Percentiles rank a stretch among this genome's conserved stretches.
Conservation (phyloP, 2,113 vertebrate genomes). For the Genyomyrus donnyi region DNA sequence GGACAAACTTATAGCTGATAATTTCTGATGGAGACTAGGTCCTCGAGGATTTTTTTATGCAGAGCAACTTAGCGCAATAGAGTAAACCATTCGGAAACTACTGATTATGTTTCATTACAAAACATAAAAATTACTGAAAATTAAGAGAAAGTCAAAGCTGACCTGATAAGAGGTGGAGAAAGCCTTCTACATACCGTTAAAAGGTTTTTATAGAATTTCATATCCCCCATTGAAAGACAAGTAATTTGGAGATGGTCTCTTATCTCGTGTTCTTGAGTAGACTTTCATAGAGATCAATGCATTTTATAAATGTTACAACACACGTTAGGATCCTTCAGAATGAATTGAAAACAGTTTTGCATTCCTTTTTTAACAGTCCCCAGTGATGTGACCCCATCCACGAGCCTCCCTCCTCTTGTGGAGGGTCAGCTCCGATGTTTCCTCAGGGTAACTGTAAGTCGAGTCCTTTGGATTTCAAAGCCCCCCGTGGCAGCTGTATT, state of each 20-base stretch:
- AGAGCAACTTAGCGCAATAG: too few relatives aligned
- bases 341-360: neutral
- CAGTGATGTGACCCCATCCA: constrained; percentile 67
- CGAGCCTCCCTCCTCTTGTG: constrained; percentile 83
- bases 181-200: neutral
- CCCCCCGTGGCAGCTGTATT: constrained; percentile 58
- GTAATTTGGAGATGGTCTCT: neutral
- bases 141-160: too few relatives aligned
- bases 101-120: too few relatives aligned
- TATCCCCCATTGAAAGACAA: neutral
- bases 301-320: neutral
- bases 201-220: neutral
- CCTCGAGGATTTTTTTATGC: too few relatives aligned
- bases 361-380: constrained; percentile 51
- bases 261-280: neutral
- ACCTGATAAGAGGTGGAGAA: too few relatives aligned
- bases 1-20: too few relatives aligned
- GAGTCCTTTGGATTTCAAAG: constrained; percentile 68
- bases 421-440: constrained; percentile 82
- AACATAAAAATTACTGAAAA: too few relatives aligned
- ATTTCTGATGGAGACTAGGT: too few relatives aligned
- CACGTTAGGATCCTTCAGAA: neutral
- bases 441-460: constrained; percentile 69
- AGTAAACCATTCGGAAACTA: too few relatives aligned
- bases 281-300: neutral